Percentiles rank a stretch among this genome's conserved stretches.
These are phyloP conservation scores for Pherbina coryleti DNA, from an alignment of 2,888 invertebrate genomes.

Conservation along the genomic window DNA sequence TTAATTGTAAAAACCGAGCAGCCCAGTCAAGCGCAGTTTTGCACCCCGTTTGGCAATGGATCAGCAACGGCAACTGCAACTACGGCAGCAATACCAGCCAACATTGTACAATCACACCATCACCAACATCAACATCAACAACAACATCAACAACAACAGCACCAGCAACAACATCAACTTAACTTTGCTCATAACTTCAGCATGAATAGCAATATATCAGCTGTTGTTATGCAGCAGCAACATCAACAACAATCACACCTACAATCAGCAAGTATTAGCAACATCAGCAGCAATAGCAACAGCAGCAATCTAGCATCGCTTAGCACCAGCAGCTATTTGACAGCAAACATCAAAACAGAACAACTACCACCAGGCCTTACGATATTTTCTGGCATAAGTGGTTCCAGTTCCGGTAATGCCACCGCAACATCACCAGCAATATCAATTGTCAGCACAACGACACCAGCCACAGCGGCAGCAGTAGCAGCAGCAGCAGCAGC, in stretches of 20 bases:
- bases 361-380: constrained; percentile 45
- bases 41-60: constrained; percentile 56
- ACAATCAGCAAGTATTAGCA: constrained; percentile 54
- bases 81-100: constrained; percentile 42
- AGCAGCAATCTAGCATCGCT: constrained; percentile 38
- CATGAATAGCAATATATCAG: constrained; percentile 2
- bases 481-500: constrained; percentile 44
- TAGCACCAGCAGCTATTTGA: constrained; percentile 23
- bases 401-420: constrained; percentile 6
- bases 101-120: constrained; percentile 32
- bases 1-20: constrained; percentile 69
- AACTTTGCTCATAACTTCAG: constrained; percentile 25
- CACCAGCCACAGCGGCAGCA: constrained; percentile 44
- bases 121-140: constrained; percentile 56
- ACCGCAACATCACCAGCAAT: constrained; percentile 45
- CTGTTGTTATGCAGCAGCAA: constrained; percentile 41
- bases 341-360: constrained; percentile 55
- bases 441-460: neutral
- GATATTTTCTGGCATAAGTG: constrained; percentile 42
- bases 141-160: constrained; percentile 55
- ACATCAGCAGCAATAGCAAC: constrained; percentile 53
- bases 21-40: constrained; percentile 63
- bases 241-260: constrained; percentile 57
- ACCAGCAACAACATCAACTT: constrained; percentile 46
- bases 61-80: constrained; percentile 44